Percentiles rank a stretch among this genome's conserved stretches.
phyloP scores from a whole-genome alignment of 1,140 invertebrate species.

The Drosophila eugracilis region DNA sequence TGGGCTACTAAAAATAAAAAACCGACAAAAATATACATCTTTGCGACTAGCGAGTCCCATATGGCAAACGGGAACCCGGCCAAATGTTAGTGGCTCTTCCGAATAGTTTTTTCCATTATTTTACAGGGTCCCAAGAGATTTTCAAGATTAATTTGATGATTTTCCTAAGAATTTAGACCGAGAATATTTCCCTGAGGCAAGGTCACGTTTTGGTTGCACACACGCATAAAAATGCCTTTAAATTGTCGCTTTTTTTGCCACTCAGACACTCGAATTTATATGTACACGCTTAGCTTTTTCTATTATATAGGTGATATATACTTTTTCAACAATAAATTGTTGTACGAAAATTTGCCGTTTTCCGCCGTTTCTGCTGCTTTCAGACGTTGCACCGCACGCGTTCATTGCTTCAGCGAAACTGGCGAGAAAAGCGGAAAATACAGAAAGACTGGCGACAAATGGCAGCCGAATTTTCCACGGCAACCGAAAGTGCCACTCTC shows the following conservation, averaged over 20 bases:
- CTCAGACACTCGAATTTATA: slow-evolving; percentile 32
- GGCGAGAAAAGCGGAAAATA: slow-evolving; percentile 44
- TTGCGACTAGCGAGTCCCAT: slow-evolving; percentile 48
- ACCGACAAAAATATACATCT: slow-evolving; percentile 60
- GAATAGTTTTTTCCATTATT: slow-evolving; percentile 30
- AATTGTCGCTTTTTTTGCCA: slow-evolving; percentile 22
- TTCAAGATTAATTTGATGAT: slow-evolving; percentile 34
- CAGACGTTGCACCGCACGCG: slow-evolving; percentile 72
- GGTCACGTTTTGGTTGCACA: slow-evolving; percentile 51
- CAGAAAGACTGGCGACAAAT: slow-evolving; percentile 54
- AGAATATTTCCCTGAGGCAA: slow-evolving; percentile 36
- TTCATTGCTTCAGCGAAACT: slow-evolving; percentile 78
- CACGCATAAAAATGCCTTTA: slow-evolving; percentile 23
- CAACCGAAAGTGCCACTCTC: slow-evolving; percentile 22
- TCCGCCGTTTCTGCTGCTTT: slow-evolving; percentile 46
- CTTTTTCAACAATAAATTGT: slow-evolving; percentile 64
- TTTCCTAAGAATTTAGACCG: slow-evolving; percentile 22
- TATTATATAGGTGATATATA: slow-evolving; percentile 34
- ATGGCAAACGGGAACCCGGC: slow-evolving; percentile 54
- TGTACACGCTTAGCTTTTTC: slow-evolving; percentile 28
- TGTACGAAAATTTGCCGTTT: slow-evolving; percentile 66
- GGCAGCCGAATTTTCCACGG: slow-evolving; percentile 61
- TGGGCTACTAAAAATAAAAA: slow-evolving; percentile 64
- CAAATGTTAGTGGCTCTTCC: slow-evolving; percentile 11
- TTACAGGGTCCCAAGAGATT: slow-evolving; percentile 18